Percentiles rank a stretch among this genome's conserved stretches.
Conservation (phyloP, 2,113 vertebrate species). For the Piaya cayana region DNA sequence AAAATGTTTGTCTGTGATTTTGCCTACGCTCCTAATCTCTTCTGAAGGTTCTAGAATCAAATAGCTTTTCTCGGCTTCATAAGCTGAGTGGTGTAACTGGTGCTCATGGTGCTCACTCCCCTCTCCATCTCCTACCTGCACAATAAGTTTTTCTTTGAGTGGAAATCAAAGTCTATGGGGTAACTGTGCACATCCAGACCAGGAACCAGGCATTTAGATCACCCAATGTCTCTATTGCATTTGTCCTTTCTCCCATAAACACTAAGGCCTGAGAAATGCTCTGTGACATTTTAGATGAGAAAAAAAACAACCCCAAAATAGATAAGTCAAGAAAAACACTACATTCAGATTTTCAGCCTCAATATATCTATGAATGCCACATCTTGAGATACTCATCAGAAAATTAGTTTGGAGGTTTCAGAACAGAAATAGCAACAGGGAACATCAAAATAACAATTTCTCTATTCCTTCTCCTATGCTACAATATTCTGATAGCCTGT, state of each 20-base stretch:
- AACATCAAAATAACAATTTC: neutral
- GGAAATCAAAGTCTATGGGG: neutral
- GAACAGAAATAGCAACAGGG: neutral
- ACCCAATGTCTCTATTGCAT: fast-evolving
- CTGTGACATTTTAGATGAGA: neutral
- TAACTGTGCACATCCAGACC: neutral
- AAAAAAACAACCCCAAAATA: neutral
- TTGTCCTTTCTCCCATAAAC: neutral
- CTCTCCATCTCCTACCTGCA: neutral
- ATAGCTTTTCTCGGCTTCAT: neutral
- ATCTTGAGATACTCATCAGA: neutral
- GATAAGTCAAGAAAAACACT: neutral
- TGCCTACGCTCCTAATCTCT: neutral
- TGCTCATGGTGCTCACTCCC: neutral
- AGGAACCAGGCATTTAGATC: neutral
- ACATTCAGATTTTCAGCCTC: neutral
- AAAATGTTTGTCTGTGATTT: neutral
- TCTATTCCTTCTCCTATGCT: neutral
- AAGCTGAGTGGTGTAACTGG: neutral
- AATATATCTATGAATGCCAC: neutral
- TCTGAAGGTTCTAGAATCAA: neutral
- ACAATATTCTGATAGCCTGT: neutral
- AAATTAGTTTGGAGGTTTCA: neutral
- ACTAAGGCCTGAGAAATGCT: neutral
- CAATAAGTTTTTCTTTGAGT: neutral